Evolutionary conservation across 2,888 invertebrate genomes (phyloP).

Genomic region (Agonopterix alstromeriana): DNA sequence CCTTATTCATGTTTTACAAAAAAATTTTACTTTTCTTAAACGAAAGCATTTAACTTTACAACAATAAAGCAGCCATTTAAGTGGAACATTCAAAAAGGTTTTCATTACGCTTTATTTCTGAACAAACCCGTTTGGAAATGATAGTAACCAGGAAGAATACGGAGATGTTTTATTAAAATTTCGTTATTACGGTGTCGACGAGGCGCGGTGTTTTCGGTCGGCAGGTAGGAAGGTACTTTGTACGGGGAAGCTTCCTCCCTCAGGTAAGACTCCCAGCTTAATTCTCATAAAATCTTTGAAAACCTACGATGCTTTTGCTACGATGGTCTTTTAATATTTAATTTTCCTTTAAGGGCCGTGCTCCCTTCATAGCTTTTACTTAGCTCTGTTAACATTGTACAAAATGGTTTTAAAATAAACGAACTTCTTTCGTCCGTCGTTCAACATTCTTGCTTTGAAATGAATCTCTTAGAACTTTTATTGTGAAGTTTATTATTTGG

Average conservation of each 20-base stretch:
- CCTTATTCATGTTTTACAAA: conserved; percentile 13
- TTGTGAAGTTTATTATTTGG: too few relatives aligned
- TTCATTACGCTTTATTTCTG: conserved; percentile 36
- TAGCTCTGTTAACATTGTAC: conserved; percentile 26
- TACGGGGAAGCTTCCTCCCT: conserved; percentile 34
- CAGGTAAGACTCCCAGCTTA: conserved; percentile 28
- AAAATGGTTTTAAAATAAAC: conserved; percentile 29
- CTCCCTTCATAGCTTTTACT: conserved; percentile 30
- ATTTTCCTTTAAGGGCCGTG: conserved; percentile 53
- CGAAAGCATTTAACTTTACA: conserved; percentile 20
- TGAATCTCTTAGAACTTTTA: too few relatives aligned
- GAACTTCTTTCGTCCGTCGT: conserved; percentile 8
- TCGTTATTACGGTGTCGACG: conserved; percentile 51
- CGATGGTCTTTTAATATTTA: conserved; percentile 68
- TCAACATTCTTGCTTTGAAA: conserved; percentile 11
- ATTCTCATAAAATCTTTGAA: conserved; percentile 58
- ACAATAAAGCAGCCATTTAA: conserved; percentile 44
- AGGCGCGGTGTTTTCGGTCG: conserved; percentile 16
- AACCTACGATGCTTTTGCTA: conserved; percentile 33
- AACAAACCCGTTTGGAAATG: conserved; percentile 18
- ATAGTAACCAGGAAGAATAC: conserved; percentile 22
- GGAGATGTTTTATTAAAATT: conserved; percentile 61
- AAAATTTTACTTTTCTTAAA: not conserved
- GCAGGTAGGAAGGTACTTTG: conserved; percentile 1
- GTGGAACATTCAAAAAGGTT: conserved; percentile 34